A percentile compares a stretch with the other conserved stretches of the same genome.
These are phyloP conservation scores for Cyprinodon diabolis DNA, from an alignment of 2,797 vertebrate genomes.

Conservation along the genomic window DNA sequence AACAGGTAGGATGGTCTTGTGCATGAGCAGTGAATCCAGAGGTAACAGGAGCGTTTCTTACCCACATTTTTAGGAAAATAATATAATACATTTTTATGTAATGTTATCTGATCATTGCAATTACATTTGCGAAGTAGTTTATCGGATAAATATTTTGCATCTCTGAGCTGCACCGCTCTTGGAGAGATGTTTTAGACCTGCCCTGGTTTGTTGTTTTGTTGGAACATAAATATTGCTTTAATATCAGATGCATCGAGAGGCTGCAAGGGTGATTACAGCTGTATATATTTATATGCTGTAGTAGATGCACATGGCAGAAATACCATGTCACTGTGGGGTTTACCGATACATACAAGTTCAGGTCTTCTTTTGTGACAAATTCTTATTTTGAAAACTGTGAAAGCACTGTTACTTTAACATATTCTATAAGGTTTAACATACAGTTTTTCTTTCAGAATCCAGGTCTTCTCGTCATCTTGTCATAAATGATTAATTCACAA, in stretches of 20 bases:
- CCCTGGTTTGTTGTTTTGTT: not conserved
- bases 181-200: not conserved
- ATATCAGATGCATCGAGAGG: not conserved
- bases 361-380: not conserved
- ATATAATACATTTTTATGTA: too few species aligned
- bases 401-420: conserved; percentile 5
- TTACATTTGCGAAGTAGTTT: not conserved
- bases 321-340: not conserved
- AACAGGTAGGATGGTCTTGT: too few species aligned
- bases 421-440: conserved; percentile 19
- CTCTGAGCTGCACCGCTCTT: not conserved
- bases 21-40: too few species aligned
- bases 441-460: conserved; percentile 24
- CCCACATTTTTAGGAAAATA: too few species aligned
- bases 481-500: conserved; percentile 11
- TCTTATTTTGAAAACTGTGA: conserved; percentile 20
- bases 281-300: not conserved
- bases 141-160: not conserved
- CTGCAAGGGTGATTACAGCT: not conserved
- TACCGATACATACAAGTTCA: not conserved
- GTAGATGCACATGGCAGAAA: not conserved
- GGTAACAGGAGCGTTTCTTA: too few species aligned
- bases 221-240: not conserved
- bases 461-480: conserved; percentile 26
- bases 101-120: not conserved